These are phyloP conservation scores for Intellagama lesueurii DNA, from an alignment of 2,797 vertebrate genomes.

Conservation along the genomic window DNA sequence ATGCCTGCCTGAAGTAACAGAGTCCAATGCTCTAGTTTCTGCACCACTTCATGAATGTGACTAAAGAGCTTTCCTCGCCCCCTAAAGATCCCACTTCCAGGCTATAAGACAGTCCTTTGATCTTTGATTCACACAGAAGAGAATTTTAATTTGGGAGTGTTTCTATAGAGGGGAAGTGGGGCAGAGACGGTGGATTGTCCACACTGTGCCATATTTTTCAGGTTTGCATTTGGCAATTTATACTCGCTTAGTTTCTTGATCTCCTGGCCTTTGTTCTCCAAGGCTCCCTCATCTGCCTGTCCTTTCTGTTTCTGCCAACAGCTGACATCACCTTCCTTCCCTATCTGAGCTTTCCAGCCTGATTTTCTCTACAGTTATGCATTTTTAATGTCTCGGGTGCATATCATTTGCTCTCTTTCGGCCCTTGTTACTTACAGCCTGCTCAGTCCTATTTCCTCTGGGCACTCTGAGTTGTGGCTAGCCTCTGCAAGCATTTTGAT, in stretches of 20 bases:
- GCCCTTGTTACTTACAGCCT: neutral
- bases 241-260: neutral
- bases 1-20: too few relatives aligned
- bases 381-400: neutral
- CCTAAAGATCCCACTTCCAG: neutral
- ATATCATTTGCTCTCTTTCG: neutral
- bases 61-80: neutral
- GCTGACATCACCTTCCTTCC: too few relatives aligned
- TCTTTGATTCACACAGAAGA: neutral
- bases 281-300: too few relatives aligned
- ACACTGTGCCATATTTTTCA: neutral
- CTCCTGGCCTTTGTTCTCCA: neutral
- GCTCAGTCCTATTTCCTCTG: neutral
- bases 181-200: neutral
- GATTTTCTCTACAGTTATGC: neutral
- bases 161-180: neutral
- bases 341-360: too few relatives aligned
- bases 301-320: too few relatives aligned
- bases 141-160: neutral
- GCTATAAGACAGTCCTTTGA: neutral
- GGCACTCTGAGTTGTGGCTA: neutral
- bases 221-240: neutral
- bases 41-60: neutral
- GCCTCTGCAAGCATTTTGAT: neutral
- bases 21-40: neutral